Conservation (phyloP, 2,888 invertebrate species). For the Philonicus albiceps region DNA sequence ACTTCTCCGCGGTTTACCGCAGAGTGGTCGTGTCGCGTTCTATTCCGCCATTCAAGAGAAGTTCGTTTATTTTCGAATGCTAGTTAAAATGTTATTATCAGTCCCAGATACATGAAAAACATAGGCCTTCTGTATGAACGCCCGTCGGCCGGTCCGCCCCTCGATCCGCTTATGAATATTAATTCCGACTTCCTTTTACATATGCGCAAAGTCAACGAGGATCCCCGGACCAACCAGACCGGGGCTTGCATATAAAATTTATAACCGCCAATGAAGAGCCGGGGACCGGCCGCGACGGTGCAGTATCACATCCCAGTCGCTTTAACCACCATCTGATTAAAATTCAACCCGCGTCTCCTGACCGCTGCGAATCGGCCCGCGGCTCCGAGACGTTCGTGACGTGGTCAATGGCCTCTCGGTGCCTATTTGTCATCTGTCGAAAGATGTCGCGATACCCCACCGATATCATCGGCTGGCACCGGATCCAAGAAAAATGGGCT, state of each 20-base stretch:
- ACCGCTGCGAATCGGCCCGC: neutral
- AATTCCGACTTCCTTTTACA: constrained; percentile 4
- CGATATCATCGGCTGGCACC: neutral
- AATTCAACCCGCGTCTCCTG: neutral
- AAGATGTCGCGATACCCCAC: neutral
- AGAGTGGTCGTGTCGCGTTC: neutral
- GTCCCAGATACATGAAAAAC: neutral
- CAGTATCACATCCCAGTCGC: neutral
- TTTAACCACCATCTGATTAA: neutral
- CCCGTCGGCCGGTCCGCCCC: constrained; percentile 1
- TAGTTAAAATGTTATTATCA: constrained; percentile 39
- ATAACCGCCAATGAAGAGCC: constrained; percentile 18
- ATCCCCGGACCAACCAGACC: neutral
- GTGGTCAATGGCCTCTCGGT: constrained; percentile 14
- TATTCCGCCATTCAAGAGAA: neutral
- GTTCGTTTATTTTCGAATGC: neutral
- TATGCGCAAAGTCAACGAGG: neutral
- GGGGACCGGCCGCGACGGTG: neutral
- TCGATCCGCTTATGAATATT: constrained; percentile 34
- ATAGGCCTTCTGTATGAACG: neutral
- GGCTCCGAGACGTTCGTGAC: neutral
- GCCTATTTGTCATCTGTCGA: neutral
- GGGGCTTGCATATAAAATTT: neutral
- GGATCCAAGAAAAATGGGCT: constrained; percentile 5
- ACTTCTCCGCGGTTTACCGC: constrained; percentile 25